Conservation (phyloP, 64 coral and sea anemone genomes). For the Stylophora pistillata region DNA sequence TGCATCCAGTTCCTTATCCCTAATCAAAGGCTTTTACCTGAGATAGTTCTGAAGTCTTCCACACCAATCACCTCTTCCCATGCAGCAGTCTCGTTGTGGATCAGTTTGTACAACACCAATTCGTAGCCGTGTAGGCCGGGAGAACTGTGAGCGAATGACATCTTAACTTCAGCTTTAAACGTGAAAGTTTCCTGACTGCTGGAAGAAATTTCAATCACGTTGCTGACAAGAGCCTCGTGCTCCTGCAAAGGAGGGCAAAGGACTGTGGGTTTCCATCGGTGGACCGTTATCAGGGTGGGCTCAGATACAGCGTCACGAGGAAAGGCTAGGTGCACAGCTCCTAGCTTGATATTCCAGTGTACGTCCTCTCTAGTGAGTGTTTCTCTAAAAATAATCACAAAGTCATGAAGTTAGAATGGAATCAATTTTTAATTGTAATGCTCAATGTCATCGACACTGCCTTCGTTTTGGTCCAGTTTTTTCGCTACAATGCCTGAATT, state of each 20-base stretch:
- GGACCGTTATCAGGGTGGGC: neutral
- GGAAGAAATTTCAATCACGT: neutral
- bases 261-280: neutral
- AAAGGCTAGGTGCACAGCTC: neutral
- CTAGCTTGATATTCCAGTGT: neutral
- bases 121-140: neutral
- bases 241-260: neutral
- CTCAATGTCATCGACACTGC: no score
- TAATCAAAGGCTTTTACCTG: neutral
- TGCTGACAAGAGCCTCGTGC: conserved; percentile 7
- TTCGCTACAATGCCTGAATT: no score
- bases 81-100: neutral
- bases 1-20: no score
- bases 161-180: neutral
- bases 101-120: neutral
- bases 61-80: neutral
- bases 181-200: neutral
- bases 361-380: neutral
- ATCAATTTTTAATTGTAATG: no score
- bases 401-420: no score
- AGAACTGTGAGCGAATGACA: neutral
- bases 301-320: neutral
- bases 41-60: neutral
- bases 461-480: no score
- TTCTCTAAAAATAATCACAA: neutral